Conservation (phyloP, 2,797 vertebrate genomes). For the Platalea minor region DNA sequence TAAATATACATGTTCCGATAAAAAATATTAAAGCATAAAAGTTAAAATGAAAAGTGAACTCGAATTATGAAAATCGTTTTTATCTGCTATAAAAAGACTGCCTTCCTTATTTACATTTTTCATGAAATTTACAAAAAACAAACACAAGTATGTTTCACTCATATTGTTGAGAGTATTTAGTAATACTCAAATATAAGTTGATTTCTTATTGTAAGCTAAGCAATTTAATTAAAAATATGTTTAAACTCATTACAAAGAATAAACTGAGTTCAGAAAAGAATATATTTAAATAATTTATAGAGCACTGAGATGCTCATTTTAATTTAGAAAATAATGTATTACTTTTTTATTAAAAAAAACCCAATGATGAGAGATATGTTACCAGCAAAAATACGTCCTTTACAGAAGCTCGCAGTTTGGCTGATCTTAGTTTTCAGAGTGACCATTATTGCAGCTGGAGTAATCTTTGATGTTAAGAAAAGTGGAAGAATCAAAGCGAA, state of each 20-base stretch:
- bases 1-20: constrained; percentile 90
- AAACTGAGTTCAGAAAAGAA: constrained; percentile 45
- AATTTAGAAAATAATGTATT: constrained; percentile 64
- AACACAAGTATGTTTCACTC: background rate
- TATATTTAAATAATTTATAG: constrained; percentile 46
- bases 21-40: constrained; percentile 83
- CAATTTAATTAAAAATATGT: constrained; percentile 55
- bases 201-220: constrained; percentile 53
- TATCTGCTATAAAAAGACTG: constrained; percentile 67
- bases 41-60: constrained; percentile 80
- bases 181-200: constrained; percentile 54
- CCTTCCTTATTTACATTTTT: constrained; percentile 68
- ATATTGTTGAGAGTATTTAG: constrained; percentile 49
- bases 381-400: constrained; percentile 37
- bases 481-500: constrained; percentile 80
- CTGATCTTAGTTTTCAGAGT: constrained; percentile 71
- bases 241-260: constrained; percentile 62
- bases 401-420: constrained; percentile 39
- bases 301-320: constrained; percentile 42
- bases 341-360: constrained; percentile 42
- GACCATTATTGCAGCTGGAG: constrained; percentile 68
- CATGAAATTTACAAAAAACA: constrained; percentile 41
- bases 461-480: constrained; percentile 81
- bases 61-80: constrained; percentile 80
- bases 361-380: constrained; percentile 43